Evolutionary conservation across 2,888 invertebrate genomes (phyloP), one percentile per base, ranked within the genome.

Genomic region (Eristalinus aeneus): DNA sequence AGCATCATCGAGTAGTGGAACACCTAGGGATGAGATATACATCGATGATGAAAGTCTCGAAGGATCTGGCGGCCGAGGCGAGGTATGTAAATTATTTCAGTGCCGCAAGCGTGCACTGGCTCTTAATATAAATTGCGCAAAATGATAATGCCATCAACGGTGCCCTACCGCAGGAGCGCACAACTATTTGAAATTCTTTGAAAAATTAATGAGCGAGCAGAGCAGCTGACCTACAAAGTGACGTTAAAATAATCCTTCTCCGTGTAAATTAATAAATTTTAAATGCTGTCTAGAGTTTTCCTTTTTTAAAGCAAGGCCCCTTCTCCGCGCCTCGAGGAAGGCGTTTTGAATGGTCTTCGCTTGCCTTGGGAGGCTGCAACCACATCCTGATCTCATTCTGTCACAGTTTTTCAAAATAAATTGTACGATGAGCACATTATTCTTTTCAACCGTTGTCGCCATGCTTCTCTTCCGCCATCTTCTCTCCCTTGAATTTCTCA

Each of bases 31-130:
- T 90, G 96, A 96, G 91, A 94, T 96, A 89, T 96, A 96, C 93
- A 94, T 96, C 91, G 96, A 96, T 93, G 96, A 96, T 93, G 96
- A 96, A 90, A 94, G 94, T 90, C 94, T 95, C 90, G 96, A 96
- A 91, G 95, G 95, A 84, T 95, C 95, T 89, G 95, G 95, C 89
- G 95, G 94, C 89, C 93, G 94, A 89, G 94, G 94, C 88, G 95
- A 95, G 93, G 94, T 96, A 93, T 95, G 94, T 91, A 81, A 32
- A 53, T 23, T 22, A 64, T 58, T 69, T 56, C n/a, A 46, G 10
- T 22, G 32, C 46, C 39, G 39, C 31, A 8, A 31, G 27, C 61
- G 31, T 31, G 27, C 31, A 32, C 16, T 58, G 2, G 58, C 32
- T 6, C 32, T 54, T 27, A 27, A 27, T 27, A 68, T 56, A 54